Base-by-base conservation (phyloP, 1,140 invertebrate genomes). In the Trypoxylus dichotomus region DNA sequence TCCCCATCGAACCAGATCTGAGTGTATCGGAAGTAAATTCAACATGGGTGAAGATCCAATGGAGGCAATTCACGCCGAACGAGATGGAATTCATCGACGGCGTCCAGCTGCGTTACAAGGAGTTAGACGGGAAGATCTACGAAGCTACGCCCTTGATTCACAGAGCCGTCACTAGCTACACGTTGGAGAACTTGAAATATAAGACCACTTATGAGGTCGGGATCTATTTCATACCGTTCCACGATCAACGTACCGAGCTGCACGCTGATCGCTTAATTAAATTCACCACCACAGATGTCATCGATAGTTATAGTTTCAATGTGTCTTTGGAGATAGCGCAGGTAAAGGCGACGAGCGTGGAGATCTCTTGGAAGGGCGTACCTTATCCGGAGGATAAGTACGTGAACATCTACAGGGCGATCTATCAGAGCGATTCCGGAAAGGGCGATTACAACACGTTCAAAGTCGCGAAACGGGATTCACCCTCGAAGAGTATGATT, bases 331-430 rank as follows among this genome's bases (percentile, higher is more conserved):
- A 94, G 79, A 91, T 94, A 0, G 91, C 91, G 27, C 90, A 91
- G 75, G 90, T 96, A 3, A 94, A 94, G 81, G 89, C 92, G 0
- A 91, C 90, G 42, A 93, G 92, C 19, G 92, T 94, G 0, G 93
- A 94, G 82, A 89, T 97, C 1, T 90, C 89, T 0, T 96, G 94
- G 94, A 91, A 87, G 71, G 95, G 95, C 6, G 91, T 97, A 0
- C 95, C 95, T 3, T 91, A 93, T 83, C 95, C 95, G 0, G 92
- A 95, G 79, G 94, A 96, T 81, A 95, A 96, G 83, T 96, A 93
- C 87, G 94, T 97, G n/a, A 94, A 96, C 81, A 95, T 97, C 79
- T 96, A 94, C 86, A 90, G 94, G 79, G 93, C 94, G 2, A 94
- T 95, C 76, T 96, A 95, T 84, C 92, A 94, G 81, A 92, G 91